phyloP scores from a whole-genome alignment of 1,140 invertebrate genomes.

The Drosophila rhopaloa region DNA sequence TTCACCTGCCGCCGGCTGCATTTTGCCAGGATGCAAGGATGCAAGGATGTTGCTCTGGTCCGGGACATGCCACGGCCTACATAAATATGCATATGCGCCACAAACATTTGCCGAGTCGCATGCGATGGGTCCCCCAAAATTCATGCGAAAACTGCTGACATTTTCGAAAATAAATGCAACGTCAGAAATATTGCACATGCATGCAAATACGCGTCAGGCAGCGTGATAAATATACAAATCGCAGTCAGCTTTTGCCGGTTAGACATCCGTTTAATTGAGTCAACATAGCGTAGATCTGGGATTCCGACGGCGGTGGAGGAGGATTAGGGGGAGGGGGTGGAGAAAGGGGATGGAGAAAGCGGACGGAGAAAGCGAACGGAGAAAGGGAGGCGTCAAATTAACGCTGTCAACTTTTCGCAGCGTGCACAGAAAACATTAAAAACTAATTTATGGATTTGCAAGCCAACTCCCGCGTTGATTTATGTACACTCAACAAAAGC shows the following conservation, averaged over 20 bases:
- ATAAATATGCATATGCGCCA: constrained; percentile 77
- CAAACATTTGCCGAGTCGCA: constrained; percentile 70
- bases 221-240: constrained; percentile 75
- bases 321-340: too few relatives aligned
- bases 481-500: constrained; percentile 50
- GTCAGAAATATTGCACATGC: constrained; percentile 76
- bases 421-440: constrained; percentile 65
- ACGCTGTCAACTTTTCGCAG: constrained; percentile 56
- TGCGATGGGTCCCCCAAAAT: constrained; percentile 42
- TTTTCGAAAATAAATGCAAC: constrained; percentile 75
- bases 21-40: too few relatives aligned
- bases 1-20: constrained; percentile 25
- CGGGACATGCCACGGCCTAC: constrained; percentile 56
- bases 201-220: constrained; percentile 63
- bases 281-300: constrained; percentile 47
- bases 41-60: constrained; percentile 1
- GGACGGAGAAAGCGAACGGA: neutral
- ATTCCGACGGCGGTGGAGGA: constrained; percentile 3
- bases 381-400: constrained; percentile 60
- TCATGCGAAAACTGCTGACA: constrained; percentile 78
- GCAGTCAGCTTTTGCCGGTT: constrained; percentile 47
- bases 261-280: constrained; percentile 78
- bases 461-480: constrained; percentile 73
- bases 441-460: constrained; percentile 81
- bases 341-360: neutral